Percentiles rank a stretch among this genome's conserved stretches.
Evolutionary conservation across 1,140 invertebrate species (phyloP).

Genomic region (Leptopilina boulardi): DNA sequence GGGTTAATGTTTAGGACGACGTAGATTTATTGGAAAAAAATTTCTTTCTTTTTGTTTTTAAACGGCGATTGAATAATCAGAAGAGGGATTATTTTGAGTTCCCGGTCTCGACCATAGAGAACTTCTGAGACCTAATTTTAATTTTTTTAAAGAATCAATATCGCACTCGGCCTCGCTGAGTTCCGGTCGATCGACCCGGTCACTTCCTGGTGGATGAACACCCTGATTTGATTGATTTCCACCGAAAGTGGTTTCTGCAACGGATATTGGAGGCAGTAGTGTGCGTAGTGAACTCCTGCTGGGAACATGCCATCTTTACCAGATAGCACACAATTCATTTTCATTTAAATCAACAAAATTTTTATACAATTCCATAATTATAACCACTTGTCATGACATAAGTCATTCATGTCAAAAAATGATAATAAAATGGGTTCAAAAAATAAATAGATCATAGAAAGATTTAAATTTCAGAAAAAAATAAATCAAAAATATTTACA

Average conservation of each 20-base stretch:
- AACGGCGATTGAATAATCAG: constrained; percentile 83
- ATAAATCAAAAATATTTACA: too few relatives aligned
- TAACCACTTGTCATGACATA: too few relatives aligned
- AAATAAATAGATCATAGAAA: too few relatives aligned
- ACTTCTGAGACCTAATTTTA: constrained; percentile 83
- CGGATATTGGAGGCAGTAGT: constrained; percentile 79
- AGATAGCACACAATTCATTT: constrained; percentile 38
- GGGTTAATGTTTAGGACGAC: neutral
- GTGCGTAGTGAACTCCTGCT: constrained; percentile 79
- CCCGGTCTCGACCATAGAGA: constrained; percentile 84
- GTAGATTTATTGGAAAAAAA: neutral
- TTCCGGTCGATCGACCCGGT: constrained; percentile 76
- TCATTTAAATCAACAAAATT: neutral
- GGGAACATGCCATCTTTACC: constrained; percentile 78
- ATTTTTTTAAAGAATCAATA: constrained; percentile 85
- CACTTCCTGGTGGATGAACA: constrained; percentile 54
- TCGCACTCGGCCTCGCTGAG: constrained; percentile 84
- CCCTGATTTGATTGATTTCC: constrained; percentile 65
- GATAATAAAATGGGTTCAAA: too few relatives aligned
- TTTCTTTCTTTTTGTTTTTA: constrained; percentile 60
- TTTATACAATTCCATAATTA: neutral
- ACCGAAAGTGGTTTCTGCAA: constrained; percentile 79
- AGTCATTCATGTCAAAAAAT: too few relatives aligned
- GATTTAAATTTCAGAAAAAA: too few relatives aligned
- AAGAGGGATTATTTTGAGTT: constrained; percentile 77